Base-by-base conservation (phyloP, 2,797 vertebrate genomes). In the Okamejei kenojei region DNA sequence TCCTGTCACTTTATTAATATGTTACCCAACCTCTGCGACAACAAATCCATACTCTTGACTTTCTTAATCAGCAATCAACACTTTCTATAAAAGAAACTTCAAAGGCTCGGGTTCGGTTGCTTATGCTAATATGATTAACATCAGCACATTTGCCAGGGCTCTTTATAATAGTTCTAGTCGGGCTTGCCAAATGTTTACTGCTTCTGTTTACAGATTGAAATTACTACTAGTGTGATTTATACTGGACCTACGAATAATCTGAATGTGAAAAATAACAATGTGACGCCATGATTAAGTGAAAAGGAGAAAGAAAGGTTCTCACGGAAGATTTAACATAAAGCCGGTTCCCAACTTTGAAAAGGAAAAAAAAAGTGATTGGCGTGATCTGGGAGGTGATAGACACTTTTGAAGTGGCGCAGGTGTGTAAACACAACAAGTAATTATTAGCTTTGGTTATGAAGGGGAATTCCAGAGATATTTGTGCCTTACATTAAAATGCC, bases 351-450 rank as follows among this genome's bases (percentile, higher is more conserved):
- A 68, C 84, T 88, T 65, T 88, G 84, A 32, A 63, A 88, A 26
- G 35, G 7, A 35, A 21, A 35, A 88, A 88, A 65, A 35, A 68
- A 21, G n/a, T 88, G 63, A 86, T 26, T 86, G 61, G 35, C 32
- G 84, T 65, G 84, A 88, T 88, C 63, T 8, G 84, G 84, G n/a
- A 68, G 32, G 84, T 88, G 84, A 88, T 68, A 68, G 84, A 88
- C 32, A 88, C 84, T 88, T 88, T 88, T 88, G 84, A 88, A 88
- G 84, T 88, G 63, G 63, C 23, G 84, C 84, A 88, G 84, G 84
- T 88, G 84, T 88, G 84, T 88, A 88, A 88, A 88, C 84, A 88
- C n/a, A 68, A 88, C 61, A 88, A 68, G 84, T 88, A 88, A 88
- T 88, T 63, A 63, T 88, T 65, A 88, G 84, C 84, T 88, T 88